Evolutionary conservation across 2,113 vertebrate species (phyloP).

Genomic region (Oreochromis niloticus): DNA sequence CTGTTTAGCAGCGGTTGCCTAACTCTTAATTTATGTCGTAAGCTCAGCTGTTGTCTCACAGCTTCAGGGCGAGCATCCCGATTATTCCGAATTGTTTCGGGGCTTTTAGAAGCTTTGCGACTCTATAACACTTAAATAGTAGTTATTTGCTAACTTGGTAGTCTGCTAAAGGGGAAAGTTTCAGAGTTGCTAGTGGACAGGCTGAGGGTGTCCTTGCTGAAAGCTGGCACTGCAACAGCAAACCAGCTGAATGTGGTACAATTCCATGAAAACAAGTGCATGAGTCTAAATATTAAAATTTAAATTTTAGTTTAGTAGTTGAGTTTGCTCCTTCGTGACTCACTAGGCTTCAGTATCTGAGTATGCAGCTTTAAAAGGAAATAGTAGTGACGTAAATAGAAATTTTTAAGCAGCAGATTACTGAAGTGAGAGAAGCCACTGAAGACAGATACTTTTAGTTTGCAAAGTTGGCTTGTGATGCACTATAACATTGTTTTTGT

Average conservation of each 20-base stretch:
- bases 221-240: not conserved
- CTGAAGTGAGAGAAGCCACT: not conserved
- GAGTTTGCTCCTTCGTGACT: not conserved
- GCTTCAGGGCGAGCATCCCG: not conserved
- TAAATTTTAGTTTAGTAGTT: not conserved
- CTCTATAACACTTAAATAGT: fast-evolving
- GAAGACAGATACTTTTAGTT: not conserved
- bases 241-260: not conserved
- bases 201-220: not conserved
- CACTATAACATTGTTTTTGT: not conserved
- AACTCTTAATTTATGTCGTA: not conserved
- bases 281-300: not conserved
- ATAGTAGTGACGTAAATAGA: not conserved
- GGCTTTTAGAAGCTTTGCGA: not conserved
- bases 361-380: not conserved
- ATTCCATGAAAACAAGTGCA: not conserved
- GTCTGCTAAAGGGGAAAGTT: not conserved
- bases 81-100: not conserved
- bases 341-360: not conserved
- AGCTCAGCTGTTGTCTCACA: not conserved
- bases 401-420: not conserved
- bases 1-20: not conserved
- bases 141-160: not conserved
- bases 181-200: not conserved
- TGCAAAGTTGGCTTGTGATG: not conserved